Base-by-base conservation (phyloP, 2,888 invertebrate genomes). In the Dryobotodes eremita region DNA sequence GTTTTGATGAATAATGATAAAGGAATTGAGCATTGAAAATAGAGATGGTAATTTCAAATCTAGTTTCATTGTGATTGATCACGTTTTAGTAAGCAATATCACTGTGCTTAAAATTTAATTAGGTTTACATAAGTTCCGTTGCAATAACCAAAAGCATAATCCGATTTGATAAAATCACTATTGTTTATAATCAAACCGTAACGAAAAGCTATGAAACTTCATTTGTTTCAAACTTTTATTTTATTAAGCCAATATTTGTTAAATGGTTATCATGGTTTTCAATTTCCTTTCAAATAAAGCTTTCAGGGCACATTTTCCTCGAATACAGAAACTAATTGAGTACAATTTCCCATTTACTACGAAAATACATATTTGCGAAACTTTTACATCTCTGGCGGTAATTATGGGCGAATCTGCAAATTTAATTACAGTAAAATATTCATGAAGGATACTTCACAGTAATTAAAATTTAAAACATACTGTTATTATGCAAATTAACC, bases 381-480 rank as follows among this genome's bases (percentile, higher is more conserved):
- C 76, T 76, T 82, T 75, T 59, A 48, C 46, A 71, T 59, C 68
- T 46, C 85, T 53, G 61, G 36, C 66, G 48, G 57, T 76, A 71
- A 82, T 86, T 82, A 82, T 75, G 57, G 57, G 26, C 20, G 83
- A 86, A 71, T 68, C 50, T 62, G 66, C 46, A 61, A 36, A 62
- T 86, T 82, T 86, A 82, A 82, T 86, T 86, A 71, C 71, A 62
- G 66, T 68, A 48, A 86, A 82, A 86, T 82, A 82, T 82, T 75
- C 66, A 83, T 86, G 71, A 82, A 82, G 76, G 83, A 86, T 82
- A 68, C 83, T 86, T 75, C 57, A 31, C 31, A 36, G 61, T 71
- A 62, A 82, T 82, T 82, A 86, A 71, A 86, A 82, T 83, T 82
- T 86, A 11, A 83, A 83, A 86, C 75, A 66, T 68, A 62, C 66